Percentiles rank a stretch among this genome's conserved stretches.
phyloP scores from a whole-genome alignment of 2,888 invertebrate species.

The Eupithecia insigniata region DNA sequence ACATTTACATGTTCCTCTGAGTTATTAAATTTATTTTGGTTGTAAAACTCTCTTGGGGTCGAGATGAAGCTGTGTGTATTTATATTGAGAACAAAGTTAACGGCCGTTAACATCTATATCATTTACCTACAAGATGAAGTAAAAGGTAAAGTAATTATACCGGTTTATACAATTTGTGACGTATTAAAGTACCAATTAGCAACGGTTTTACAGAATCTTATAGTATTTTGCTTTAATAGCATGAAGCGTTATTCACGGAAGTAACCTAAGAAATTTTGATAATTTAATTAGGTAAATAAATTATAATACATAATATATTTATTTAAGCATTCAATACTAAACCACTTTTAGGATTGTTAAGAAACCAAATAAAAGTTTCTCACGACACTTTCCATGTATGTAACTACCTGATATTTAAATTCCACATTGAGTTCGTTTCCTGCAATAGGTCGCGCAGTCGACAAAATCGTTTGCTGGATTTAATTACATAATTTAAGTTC shows the following conservation, averaged over 20 bases:
- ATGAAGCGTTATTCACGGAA: background rate
- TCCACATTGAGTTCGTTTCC: conserved; percentile 50
- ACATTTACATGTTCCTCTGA: background rate
- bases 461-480: conserved; percentile 50
- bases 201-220: background rate
- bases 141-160: background rate
- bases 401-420: conserved; percentile 34
- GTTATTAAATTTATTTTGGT: background rate
- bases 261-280: background rate
- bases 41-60: background rate
- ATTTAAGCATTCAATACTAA: background rate
- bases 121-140: background rate
- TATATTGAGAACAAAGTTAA: background rate
- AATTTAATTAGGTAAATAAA: background rate
- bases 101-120: background rate
- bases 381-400: conserved; percentile 32
- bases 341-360: background rate
- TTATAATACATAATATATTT: background rate
- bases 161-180: background rate
- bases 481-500: conserved; percentile 50
- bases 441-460: conserved; percentile 51
- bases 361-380: conserved; percentile 26
- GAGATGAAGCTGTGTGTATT: background rate
- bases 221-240: too few species aligned
- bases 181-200: background rate